Evolutionary conservation across 2,113 vertebrate genomes (phyloP), one percentile per base, ranked within the genome.

Genomic region (Cavia porcellus): DNA sequence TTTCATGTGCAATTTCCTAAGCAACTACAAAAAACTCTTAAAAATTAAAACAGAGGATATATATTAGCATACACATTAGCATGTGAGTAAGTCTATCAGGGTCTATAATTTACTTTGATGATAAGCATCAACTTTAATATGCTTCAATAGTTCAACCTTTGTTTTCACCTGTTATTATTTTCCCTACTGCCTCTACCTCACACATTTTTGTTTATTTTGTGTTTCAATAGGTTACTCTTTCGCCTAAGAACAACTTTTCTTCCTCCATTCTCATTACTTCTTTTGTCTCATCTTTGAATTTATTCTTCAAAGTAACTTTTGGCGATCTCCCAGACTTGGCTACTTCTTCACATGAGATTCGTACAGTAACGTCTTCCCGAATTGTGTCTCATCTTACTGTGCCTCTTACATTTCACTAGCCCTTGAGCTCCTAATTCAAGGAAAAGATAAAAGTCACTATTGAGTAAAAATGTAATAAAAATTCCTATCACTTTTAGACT

Each of bases 361-460:
- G 6, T 28, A 19, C 12, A 25, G 30, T 1, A 1, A 1, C 32
- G 4, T 3, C 75, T 68, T 86, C 4, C 12, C 9, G 32, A 12
- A 38, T 28, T 86, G 2, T 45, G 11, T 7, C 57, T 5, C 5
- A 62, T 1, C 5, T 28, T 47, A 22, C 0, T 7, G 57, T 25
- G 7, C 5, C 3, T 77, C 0, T 8, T 25, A 10, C 3, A 30
- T 79, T 25, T 2, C 3, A 79, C 9, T 30, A 1, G 6, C 83
- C 64, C 7, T 10, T n/a, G 32, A 87, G 1, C 4, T 38, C 12
- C 0, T 0, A 35, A 14, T 3, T 64, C 3, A 42, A 1, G 42
- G 19, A 0, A 66, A 52, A n/a, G 1, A 14, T 17, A 6, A 75
- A 19, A 66, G 3, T 42, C 13, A 20, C 22, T 10, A 52, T 22